A percentile compares a stretch with the other conserved stretches of the same genome.
Evolutionary conservation across 2,113 vertebrate genomes (phyloP).

Genomic region (Martes martes): DNA sequence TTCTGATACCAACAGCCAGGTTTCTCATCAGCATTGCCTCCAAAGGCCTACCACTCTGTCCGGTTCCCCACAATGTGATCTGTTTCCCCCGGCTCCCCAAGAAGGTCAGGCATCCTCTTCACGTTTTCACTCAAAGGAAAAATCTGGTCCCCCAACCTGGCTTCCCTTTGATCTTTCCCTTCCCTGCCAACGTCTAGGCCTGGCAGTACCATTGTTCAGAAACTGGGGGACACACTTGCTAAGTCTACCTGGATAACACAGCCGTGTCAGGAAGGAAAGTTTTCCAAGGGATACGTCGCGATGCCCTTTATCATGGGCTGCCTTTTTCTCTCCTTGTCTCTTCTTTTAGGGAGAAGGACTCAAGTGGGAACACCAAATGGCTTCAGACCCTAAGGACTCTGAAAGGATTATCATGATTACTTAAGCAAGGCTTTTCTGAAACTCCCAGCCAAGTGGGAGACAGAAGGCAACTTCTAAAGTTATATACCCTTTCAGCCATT

Average conservation of each 20-base stretch:
- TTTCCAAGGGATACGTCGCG: neutral
- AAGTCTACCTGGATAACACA: neutral
- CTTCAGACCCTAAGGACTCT: slow-evolving; percentile 45
- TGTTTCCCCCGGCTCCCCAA: neutral
- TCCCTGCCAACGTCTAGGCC: neutral
- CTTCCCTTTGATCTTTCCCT: slow-evolving; percentile 50
- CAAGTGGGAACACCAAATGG: slow-evolving; percentile 52
- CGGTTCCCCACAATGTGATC: neutral
- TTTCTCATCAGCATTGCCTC: neutral
- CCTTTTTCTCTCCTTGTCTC: neutral
- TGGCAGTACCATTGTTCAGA: slow-evolving; percentile 28
- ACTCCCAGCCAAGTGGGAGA: slow-evolving; percentile 34
- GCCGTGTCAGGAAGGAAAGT: neutral
- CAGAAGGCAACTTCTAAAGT: slow-evolving; percentile 54
- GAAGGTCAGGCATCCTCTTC: neutral
- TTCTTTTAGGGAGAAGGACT: slow-evolving; percentile 26
- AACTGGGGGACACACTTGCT: slow-evolving; percentile 1
- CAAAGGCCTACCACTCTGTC: neutral
- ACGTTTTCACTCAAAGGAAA: neutral
- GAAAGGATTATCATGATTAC: slow-evolving; percentile 62
- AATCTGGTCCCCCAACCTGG: neutral
- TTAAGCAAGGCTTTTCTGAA: slow-evolving; percentile 61
- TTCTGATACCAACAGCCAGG: neutral
- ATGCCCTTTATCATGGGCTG: neutral
- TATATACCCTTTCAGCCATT: slow-evolving; percentile 26